Evolutionary conservation across 1,140 invertebrate genomes (phyloP).

Genomic region (Bombus cullumanus): DNA sequence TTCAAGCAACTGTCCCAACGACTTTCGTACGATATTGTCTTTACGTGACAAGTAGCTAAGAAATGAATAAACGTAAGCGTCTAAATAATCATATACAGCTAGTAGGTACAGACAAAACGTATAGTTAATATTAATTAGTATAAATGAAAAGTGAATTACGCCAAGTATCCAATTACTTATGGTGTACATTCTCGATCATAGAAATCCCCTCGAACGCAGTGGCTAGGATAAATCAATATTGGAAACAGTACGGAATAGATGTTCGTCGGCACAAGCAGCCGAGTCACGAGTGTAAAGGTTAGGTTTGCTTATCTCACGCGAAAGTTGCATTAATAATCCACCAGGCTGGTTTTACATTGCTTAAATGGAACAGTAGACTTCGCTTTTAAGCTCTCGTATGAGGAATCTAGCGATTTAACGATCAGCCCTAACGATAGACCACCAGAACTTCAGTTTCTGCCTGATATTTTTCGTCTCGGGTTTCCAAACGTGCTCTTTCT

Average conservation of each 20-base stretch:
- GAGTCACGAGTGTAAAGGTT: constrained; percentile 47
- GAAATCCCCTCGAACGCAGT: neutral
- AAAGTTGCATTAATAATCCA: constrained; percentile 49
- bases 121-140: too few relatives aligned
- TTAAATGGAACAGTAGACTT: constrained; percentile 23
- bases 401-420: constrained; percentile 36
- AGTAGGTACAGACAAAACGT: too few relatives aligned
- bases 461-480: constrained; percentile 1
- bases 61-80: neutral
- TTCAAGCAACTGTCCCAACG: neutral
- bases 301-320: constrained; percentile 51
- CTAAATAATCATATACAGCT: neutral
- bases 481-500: neutral
- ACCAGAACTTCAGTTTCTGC: neutral
- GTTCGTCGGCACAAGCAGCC: neutral
- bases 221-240: constrained; percentile 42
- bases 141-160: too few relatives aligned
- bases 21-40: neutral
- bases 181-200: too few relatives aligned
- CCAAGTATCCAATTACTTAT: too few relatives aligned
- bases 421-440: constrained; percentile 3
- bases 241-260: constrained; percentile 6
- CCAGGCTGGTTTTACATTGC: neutral
- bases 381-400: constrained; percentile 1
- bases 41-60: neutral